Conservation (phyloP, 2,797 vertebrate species). For the Scolopax rusticola region DNA sequence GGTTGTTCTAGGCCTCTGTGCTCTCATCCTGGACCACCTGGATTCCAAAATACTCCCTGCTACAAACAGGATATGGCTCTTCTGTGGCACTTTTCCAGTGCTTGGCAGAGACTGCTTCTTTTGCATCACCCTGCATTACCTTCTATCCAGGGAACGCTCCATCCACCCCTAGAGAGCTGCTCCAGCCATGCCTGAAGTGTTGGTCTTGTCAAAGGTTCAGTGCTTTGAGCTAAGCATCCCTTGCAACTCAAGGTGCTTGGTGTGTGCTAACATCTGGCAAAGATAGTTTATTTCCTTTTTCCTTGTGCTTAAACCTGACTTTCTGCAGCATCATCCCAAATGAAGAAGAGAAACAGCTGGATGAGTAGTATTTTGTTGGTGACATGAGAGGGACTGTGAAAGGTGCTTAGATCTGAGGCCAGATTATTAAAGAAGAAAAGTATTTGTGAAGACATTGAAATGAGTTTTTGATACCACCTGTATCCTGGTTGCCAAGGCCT, state of each 20-base stretch:
- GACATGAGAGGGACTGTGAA: neutral
- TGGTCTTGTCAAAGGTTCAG: neutral
- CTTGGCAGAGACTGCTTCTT: neutral
- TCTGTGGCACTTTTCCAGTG: neutral
- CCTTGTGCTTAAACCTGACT: neutral
- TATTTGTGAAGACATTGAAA: no score
- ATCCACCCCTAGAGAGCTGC: neutral
- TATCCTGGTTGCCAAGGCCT: neutral
- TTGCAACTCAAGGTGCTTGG: neutral
- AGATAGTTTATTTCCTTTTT: neutral
- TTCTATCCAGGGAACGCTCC: neutral
- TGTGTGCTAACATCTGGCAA: neutral
- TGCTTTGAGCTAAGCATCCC: neutral
- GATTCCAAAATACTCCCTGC: neutral
- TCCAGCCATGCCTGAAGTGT: neutral
- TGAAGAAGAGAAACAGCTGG: neutral
- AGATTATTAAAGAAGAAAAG: neutral
- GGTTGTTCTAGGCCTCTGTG: neutral
- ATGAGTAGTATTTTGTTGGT: neutral
- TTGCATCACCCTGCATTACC: neutral
- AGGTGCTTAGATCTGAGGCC: neutral
- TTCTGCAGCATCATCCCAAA: neutral
- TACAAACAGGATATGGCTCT: rapidly evolving
- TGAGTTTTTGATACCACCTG: neutral
- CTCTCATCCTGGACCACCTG: neutral